Base-by-base conservation (phyloP, 2,113 vertebrate genomes). In the Phalacrocorax brasilianus region DNA sequence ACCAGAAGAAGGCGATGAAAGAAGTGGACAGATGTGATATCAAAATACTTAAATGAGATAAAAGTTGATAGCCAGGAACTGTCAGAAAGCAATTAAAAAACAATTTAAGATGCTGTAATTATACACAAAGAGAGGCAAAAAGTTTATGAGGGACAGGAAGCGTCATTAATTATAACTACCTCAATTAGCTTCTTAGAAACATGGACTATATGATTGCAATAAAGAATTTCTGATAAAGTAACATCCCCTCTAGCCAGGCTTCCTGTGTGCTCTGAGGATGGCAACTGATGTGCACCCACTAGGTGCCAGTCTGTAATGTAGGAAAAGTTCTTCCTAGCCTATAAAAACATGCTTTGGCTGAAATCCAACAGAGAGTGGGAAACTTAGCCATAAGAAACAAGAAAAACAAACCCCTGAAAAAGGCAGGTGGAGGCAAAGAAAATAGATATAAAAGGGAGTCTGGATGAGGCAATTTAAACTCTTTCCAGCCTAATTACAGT, bases 381-480 rank as follows among this genome's bases (percentile, higher is more conserved):
- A 93, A 91, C 28, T 49, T 50, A 96, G 79, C 28, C 38, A 40
- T 92, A 90, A 85, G 88, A 93, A 95, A 92, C 24, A 91, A 88
- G 79, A 89, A 95, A 95, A 96, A 96, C 27, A 88, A 91, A 84
- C 44, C 67, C 52, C 52, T 72, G 68, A 92, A 93, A 91, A 96
- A 88, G 35, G 61, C 4, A 4, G 47, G 63, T 84, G 68, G 92
- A 94, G 83, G 88, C 79, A 94, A 97, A 95, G 72, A 84, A 96
- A 92, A 89, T 24, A 94, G 79, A 56, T 92, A 86, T 84, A 91
- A 89, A 96, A 85, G 28, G 40, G 55, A 91, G 58, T 61, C 61
- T 84, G 65, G 70, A 68, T 86, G 73, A 88, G 75, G 83, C 59
- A 91, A 94, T 78, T 72, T 56, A 87, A 92, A 81, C 47, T 72